Base-by-base conservation (phyloP, 1,140 invertebrate genomes). In the Teleopsis dalmanni region DNA sequence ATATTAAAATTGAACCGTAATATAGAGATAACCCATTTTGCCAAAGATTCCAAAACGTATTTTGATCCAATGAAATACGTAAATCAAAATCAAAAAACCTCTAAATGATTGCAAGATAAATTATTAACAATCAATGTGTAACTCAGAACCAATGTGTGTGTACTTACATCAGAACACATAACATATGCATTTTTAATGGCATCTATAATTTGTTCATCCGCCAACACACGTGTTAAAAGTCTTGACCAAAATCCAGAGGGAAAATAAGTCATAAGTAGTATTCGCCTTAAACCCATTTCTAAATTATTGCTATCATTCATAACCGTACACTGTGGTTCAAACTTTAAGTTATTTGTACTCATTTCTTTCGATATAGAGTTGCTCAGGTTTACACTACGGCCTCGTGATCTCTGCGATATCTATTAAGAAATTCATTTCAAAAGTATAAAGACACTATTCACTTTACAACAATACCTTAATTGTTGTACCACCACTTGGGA, bases 211-310 rank as follows among this genome's bases (percentile, higher is more conserved):
- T 83, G 78, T 54, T 93, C 86, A 69, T 98, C 95, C 0, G 91
- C 91, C 21, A 98, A 71, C 40, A 98, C 83, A 18, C 95, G 74
- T 0, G 93, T 93, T 11, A 95, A 91, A 3, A 99, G 76, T 9
- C 95, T 75, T 1, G 95, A 90, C 96, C 95, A 98, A 72, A 99
- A 99, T 1, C 96, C 96, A 55, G 89, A 90, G 0, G 96, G 96
- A 65, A 98, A 91, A 72, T 98, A 99, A 0, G 94, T 94, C 80
- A 98, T 88, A 2, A 94, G 72, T 4, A 94, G 71, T 22, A 94
- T 71, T 8, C 91, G 65, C 13, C 62, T 49, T 13, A 68, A 37
- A 1, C 65, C 60, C 21, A 53, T 52, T 38, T 56, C 50, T 13
- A 27, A 22, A 10, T 22, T 37, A 42, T 35, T 42, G 1, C 10